Base-by-base conservation (phyloP, 2,888 invertebrate genomes). In the Acleris cristana region DNA sequence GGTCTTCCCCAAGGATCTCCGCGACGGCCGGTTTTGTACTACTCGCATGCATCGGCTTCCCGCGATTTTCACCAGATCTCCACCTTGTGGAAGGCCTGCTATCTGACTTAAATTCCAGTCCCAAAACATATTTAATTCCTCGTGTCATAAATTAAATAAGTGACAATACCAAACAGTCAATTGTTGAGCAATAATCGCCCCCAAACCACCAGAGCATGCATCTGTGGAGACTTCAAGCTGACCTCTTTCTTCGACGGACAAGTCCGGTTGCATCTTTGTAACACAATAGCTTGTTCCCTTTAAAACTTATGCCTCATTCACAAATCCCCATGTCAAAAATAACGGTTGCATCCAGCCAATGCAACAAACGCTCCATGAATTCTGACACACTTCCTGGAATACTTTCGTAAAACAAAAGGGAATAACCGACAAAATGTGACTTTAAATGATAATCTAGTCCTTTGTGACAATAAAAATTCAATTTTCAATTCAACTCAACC, bases 241-340 rank as follows among this genome's bases (percentile, higher is more conserved):
- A 56, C 44, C 23, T 21, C 21, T 16, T 34, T 56, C 16, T 53
- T 16, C 51, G 44, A 44, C 16, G 19, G 40, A 44, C 56, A 34
- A 12, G 16, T 44, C 40, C 56, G 34, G 21, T 26, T 19, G 21
- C 21, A 19, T 21, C 45, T 57, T 23, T 48, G 57, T 58, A 58
- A 58, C 26, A 58, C 48, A 58, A 58, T 58, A 48, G 26, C 57
- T 58, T 19, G 49, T 63, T 49, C 49, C 34, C 19, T 19, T 54
- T 45, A 26, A 62, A 34, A 40, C 44, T 57, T 52, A 30, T 40
- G 56, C 44, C 48, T 21, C 54, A 49, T 60, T 60, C 49, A 16
- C 34, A 10, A 51, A 14, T 45, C 26, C 44, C 44, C 48, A 53
- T 34, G 48, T 60, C 30, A 18, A 44, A 49, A 55, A 55, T 49